Conservation (phyloP, 2,113 vertebrate genomes). For the Colaptes auratus region DNA sequence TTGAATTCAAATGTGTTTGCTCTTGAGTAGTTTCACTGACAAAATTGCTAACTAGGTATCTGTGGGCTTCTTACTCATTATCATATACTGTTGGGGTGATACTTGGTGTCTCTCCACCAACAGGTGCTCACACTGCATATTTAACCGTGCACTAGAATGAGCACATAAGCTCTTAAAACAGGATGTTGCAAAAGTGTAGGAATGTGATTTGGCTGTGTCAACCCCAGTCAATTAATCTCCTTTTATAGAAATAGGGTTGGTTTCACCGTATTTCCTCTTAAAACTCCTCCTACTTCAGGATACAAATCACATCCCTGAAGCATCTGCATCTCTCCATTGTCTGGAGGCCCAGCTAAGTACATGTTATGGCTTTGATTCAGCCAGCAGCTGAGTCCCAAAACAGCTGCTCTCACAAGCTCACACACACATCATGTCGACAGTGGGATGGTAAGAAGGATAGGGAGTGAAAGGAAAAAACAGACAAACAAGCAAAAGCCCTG, state of each 20-base stretch:
- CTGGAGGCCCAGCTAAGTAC: background rate
- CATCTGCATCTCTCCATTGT: background rate
- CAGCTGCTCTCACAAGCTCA: too few relatives aligned
- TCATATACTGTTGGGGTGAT: background rate
- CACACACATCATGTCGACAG: too few relatives aligned
- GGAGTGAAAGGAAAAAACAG: too few relatives aligned
- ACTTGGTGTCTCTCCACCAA: background rate
- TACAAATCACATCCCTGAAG: background rate
- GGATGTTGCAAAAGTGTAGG: background rate
- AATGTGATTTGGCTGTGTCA: background rate
- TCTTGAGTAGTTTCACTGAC: background rate
- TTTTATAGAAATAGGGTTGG: background rate
- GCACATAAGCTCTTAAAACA: background rate
- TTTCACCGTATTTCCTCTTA: background rate
- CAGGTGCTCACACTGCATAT: background rate
- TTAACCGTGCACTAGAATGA: background rate
- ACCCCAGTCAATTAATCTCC: background rate
- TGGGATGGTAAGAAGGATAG: too few relatives aligned
- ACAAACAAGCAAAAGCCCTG: too few relatives aligned
- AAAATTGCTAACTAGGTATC: background rate
- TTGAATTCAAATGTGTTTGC: background rate
- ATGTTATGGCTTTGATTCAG: too few relatives aligned
- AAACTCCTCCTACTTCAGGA: background rate
- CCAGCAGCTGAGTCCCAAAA: too few relatives aligned
- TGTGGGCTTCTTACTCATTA: background rate